A percentile compares a stretch with the other conserved stretches of the same genome.
phyloP scores from a whole-genome alignment of 2,113 vertebrate species.

The Anthoscopus minutus region DNA sequence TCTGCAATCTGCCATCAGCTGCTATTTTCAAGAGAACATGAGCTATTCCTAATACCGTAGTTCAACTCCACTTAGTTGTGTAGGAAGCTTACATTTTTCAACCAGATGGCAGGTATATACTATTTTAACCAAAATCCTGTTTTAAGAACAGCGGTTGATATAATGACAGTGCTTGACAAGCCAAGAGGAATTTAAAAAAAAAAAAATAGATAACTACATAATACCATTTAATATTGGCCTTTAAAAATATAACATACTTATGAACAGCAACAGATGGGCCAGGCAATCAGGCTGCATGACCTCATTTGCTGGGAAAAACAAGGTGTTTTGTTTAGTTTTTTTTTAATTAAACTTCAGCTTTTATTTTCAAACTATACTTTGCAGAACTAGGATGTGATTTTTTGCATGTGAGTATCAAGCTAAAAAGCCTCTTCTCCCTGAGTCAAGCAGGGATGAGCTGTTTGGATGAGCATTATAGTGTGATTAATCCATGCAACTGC shows the following conservation, averaged over 20 bases:
- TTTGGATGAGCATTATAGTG: not conserved
- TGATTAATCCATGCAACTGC: not conserved
- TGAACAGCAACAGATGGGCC: constrained; percentile 38
- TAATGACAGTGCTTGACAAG: constrained; percentile 42
- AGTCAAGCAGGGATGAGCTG: not conserved
- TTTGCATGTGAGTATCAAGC: not conserved
- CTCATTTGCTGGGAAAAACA: not conserved
- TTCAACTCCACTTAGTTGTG: constrained; percentile 45
- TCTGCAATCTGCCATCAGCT: constrained; percentile 67
- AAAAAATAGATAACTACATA: constrained; percentile 2
- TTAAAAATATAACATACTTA: constrained; percentile 23
- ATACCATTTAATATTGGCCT: constrained; percentile 17
- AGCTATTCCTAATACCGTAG: constrained; percentile 40
- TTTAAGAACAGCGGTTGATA: constrained; percentile 40
- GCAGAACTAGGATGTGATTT: not conserved
- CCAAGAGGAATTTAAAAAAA: not conserved
- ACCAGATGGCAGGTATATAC: constrained; percentile 60
- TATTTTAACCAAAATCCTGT: constrained; percentile 56
- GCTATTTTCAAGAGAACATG: constrained; percentile 64
- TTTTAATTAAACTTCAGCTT: constrained; percentile 13
- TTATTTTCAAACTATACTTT: constrained; percentile 17
- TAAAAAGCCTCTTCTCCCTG: not conserved
- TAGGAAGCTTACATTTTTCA: constrained; percentile 62
- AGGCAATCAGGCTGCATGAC: constrained; percentile 17
- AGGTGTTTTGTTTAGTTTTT: not conserved